Base-by-base conservation (phyloP, 2,113 vertebrate genomes). In the Muscicapa adusta region DNA sequence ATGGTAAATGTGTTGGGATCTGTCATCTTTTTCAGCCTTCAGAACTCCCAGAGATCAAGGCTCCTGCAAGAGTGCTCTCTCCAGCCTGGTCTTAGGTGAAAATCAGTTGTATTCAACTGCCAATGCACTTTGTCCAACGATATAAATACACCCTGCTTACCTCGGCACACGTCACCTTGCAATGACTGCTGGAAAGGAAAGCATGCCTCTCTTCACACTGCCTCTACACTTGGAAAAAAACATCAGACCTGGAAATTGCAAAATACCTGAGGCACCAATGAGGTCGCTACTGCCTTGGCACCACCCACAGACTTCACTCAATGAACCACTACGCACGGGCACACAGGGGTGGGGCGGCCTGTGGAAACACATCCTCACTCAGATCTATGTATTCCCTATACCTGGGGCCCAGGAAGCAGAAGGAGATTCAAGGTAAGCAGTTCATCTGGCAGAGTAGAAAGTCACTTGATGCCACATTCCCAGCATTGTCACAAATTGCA, bases 381-480 rank as follows among this genome's bases (percentile, higher is more conserved):
- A 33, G 40, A 4, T 24, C 25, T 29, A 0, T 5, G 19, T 17
- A 14, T 7, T 34, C 22, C 47, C 18, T 24, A 1, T 1, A 4
- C 2, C 1, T 25, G 47, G 33, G 63, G 53, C 18, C 85, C 36
- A 25, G 48, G 17, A 67, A 81, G 72, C 33, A 76, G 61, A 6
- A 61, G 24, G 4, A 86, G 33, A 58, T 10, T 42, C 18, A 54
- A 43, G 57, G 19, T 3, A 26, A 63, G 34, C 19, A 29, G 47
- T 76, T 60, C 3, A 45, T 31, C 53, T 36, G 42, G 34, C 58
- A 85, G 26, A 60, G 38, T 31, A 12, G 28, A 45, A 4, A 7
- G 51, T 38, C 18, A 18, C 29, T 67, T 60, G 25, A 50, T 18
- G 26, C 20, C 14, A 31, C 24, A 17, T 68, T 74, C 33, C 68